Evolutionary conservation across 2,888 invertebrate genomes (phyloP).

Genomic region (Oeneis ivallda): DNA sequence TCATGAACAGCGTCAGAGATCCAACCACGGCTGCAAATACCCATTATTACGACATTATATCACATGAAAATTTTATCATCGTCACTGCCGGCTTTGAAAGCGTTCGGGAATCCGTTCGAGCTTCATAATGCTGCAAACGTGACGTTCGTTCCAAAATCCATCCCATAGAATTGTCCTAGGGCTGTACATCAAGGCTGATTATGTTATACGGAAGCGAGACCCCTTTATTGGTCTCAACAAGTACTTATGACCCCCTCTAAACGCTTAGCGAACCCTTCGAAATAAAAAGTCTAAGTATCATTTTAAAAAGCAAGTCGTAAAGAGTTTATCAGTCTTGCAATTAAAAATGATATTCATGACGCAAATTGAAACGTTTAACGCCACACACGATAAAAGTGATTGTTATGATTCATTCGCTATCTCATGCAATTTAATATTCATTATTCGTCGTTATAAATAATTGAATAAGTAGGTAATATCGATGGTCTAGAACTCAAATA

Average conservation of each 20-base stretch:
- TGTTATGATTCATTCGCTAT: constrained; percentile 4
- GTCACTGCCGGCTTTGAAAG: constrained; percentile 47
- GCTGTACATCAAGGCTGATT: constrained; percentile 44
- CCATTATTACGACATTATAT: constrained; percentile 37
- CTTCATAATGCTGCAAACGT: constrained; percentile 55
- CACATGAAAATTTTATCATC: constrained; percentile 51
- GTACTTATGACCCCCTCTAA: constrained; percentile 29
- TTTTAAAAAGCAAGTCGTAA: constrained; percentile 10
- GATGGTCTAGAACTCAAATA: too few relatives aligned
- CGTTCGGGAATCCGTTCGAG: constrained; percentile 62
- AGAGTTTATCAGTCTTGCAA: constrained; percentile 4
- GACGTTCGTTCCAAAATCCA: constrained; percentile 48
- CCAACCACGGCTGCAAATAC: constrained; percentile 27
- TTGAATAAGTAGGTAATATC: too few relatives aligned
- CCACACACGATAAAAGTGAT: not conserved
- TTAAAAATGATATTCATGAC: constrained; percentile 12
- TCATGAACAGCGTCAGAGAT: constrained; percentile 13
- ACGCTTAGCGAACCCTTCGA: constrained; percentile 26
- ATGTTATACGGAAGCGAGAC: constrained; percentile 34
- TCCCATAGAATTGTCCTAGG: constrained; percentile 51
- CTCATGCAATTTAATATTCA: too few relatives aligned
- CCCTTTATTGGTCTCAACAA: constrained; percentile 35
- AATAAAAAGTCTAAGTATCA: constrained; percentile 10
- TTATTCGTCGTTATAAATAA: too few relatives aligned
- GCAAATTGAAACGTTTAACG: not conserved